These are phyloP conservation scores for Fistularia tabacaria DNA, from an alignment of 2,797 vertebrate species.

Conservation along the genomic window DNA sequence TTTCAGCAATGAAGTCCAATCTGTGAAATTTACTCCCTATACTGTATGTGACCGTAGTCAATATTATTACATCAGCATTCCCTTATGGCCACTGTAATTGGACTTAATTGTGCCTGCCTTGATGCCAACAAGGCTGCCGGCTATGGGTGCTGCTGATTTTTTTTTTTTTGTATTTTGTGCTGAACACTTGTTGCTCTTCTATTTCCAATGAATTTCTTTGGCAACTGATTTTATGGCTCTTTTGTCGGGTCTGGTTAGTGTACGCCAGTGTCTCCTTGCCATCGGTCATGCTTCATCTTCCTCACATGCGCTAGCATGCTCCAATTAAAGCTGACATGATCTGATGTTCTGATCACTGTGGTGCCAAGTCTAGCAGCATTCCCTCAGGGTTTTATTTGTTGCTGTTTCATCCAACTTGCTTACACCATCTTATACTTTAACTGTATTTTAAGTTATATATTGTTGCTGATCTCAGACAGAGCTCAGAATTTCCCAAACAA, in stretches of 20 bases:
- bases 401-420: too few species aligned
- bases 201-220: conserved; percentile 17
- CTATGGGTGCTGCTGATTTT: conserved; percentile 17
- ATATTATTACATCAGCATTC: conserved; percentile 37
- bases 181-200: neutral
- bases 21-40: conserved; percentile 5
- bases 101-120: conserved; percentile 50
- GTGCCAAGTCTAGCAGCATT: conserved; percentile 22
- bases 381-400: conserved; percentile 8
- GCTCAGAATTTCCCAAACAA: too few species aligned
- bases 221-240: conserved; percentile 7
- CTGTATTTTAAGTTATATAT: too few species aligned
- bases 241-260: conserved; percentile 34
- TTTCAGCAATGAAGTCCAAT: too few species aligned
- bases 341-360: conserved; percentile 22
- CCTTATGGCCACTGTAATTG: conserved; percentile 48
- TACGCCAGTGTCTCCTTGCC: conserved; percentile 10
- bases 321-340: conserved; percentile 50
- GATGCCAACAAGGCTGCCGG: conserved; percentile 35
- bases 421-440: too few species aligned
- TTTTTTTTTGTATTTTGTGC: conserved; percentile 1
- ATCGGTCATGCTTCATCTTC: conserved; percentile 41
- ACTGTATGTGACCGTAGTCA: conserved; percentile 33
- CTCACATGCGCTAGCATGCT: conserved; percentile 20
- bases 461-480: too few species aligned